A percentile compares a stretch with the other conserved stretches of the same genome.
Evolutionary conservation across 2,113 vertebrate species (phyloP).

Genomic region (Synodontis membranacea): DNA sequence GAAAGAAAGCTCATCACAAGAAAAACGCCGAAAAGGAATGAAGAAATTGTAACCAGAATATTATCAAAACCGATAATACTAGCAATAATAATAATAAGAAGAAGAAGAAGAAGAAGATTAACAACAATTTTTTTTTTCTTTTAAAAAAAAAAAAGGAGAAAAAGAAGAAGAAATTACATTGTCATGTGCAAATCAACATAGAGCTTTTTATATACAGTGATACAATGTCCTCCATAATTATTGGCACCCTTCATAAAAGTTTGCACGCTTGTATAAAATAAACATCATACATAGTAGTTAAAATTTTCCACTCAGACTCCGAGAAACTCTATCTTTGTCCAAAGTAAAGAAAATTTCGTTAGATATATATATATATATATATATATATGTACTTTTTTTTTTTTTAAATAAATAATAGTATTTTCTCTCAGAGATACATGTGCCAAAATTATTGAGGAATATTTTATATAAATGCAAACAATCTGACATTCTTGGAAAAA

Average conservation of each 20-base stretch:
- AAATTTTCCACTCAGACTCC: neutral
- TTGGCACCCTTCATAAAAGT: conserved; percentile 23
- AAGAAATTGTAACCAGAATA: conserved; percentile 52
- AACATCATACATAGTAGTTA: neutral
- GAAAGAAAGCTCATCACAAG: conserved; percentile 46
- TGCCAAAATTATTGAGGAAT: conserved; percentile 5
- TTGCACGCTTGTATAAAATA: neutral
- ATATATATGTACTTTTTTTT: neutral
- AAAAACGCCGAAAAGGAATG: conserved; percentile 56
- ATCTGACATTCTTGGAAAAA: neutral
- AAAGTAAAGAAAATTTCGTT: neutral
- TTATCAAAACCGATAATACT: conserved; percentile 54
- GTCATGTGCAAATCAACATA: conserved; percentile 21
- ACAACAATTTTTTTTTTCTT: conserved; percentile 39
- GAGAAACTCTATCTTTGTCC: neutral
- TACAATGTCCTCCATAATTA: conserved; percentile 5
- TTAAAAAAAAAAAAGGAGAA: conserved; percentile 22
- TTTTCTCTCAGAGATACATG: neutral
- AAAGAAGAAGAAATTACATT: conserved; percentile 42
- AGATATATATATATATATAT: too few species aligned
- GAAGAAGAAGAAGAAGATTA: conserved; percentile 36
- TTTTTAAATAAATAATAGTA: too few species aligned
- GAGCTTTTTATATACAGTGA: conserved; percentile 14
- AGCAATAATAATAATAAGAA: conserved; percentile 49
- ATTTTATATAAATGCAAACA: conserved; percentile 17